Evolutionary conservation across 1,140 invertebrate genomes (phyloP).

Genomic region (Caenorhabditis brenneri): DNA sequence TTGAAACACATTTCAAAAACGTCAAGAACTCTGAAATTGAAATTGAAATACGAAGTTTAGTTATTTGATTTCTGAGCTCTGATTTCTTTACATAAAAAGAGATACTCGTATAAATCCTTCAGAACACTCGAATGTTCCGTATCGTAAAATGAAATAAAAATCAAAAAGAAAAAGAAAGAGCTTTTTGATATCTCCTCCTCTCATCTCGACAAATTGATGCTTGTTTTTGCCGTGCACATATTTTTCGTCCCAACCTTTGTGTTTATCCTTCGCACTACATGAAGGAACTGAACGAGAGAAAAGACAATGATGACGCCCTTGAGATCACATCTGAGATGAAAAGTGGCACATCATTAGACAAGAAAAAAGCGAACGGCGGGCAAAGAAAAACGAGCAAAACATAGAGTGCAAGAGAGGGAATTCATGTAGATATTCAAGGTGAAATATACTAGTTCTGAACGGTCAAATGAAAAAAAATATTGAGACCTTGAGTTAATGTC

Average conservation of each 20-base stretch:
- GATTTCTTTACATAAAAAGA: neutral
- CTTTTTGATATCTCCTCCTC: constrained; percentile 15
- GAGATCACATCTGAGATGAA: neutral
- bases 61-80: neutral
- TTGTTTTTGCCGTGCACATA: constrained; percentile 23
- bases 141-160: constrained; percentile 1
- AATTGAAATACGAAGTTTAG: too few species aligned
- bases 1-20: too few species aligned
- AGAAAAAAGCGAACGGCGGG: neutral
- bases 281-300: neutral
- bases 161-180: neutral
- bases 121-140: neutral
- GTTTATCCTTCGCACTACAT: constrained; percentile 28
- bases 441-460: too few species aligned
- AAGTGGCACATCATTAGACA: neutral
- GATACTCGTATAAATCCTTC: neutral
- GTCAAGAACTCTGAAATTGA: too few species aligned
- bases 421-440: too few species aligned
- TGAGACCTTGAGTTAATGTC: too few species aligned
- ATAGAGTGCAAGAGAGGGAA: neutral
- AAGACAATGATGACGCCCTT: neutral
- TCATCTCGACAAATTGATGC: neutral
- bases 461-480: too few species aligned
- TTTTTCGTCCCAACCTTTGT: constrained; percentile 1
- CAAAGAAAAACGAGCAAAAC: neutral